Conservation (phyloP, 92 coral and sea anemone genomes). For the Porites cylindrica region DNA sequence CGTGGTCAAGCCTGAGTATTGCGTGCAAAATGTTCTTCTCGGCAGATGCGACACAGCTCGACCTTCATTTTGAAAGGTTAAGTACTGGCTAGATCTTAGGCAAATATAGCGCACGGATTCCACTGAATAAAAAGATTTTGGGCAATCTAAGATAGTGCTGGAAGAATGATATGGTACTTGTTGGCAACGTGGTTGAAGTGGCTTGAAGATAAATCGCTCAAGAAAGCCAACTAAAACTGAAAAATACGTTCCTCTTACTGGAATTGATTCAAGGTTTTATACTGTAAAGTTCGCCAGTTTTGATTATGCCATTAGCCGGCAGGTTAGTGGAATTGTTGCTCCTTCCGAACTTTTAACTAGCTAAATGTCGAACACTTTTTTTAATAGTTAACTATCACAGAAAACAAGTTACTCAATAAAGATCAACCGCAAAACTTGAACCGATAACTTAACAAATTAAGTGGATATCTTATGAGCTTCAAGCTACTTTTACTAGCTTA, state of each 20-base stretch:
- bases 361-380: background rate
- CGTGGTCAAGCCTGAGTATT: slow-evolving; percentile 6
- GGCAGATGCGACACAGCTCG: slow-evolving; percentile 1
- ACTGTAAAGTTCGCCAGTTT: background rate
- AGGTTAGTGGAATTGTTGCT: background rate
- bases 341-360: background rate
- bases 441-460: background rate
- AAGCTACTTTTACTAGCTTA: no score
- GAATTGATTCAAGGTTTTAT: no score
- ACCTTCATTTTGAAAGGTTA: slow-evolving; percentile 17
- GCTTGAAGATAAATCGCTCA: background rate
- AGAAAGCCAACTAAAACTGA: background rate
- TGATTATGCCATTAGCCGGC: background rate
- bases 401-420: background rate
- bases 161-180: background rate
- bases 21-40: background rate
- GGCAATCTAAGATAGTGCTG: background rate
- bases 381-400: background rate
- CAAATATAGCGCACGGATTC: slow-evolving; percentile 12
- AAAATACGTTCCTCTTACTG: background rate
- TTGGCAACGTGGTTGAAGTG: background rate
- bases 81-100: slow-evolving; percentile 15
- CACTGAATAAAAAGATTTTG: background rate
- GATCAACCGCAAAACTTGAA: background rate
- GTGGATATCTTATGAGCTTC: background rate